Evolutionary conservation across 2,113 vertebrate species (phyloP).

Genomic region (Anolis carolinensis): DNA sequence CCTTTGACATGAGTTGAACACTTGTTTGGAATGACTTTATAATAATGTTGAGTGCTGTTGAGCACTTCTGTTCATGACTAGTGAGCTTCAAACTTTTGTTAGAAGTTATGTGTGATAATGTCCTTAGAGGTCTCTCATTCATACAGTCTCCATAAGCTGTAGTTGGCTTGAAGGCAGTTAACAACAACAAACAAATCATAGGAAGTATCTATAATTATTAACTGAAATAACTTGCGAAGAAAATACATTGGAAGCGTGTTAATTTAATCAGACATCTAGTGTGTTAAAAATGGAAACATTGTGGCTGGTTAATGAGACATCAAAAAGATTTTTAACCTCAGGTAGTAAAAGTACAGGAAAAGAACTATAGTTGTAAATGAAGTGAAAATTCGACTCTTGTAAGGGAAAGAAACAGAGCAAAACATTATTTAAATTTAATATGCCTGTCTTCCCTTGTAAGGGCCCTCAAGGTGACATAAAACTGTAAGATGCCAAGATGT

Average conservation of each 20-base stretch:
- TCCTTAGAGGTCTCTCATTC: too few relatives aligned
- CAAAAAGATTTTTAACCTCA: conserved; percentile 54
- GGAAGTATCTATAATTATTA: conserved; percentile 17
- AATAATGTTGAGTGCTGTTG: too few relatives aligned
- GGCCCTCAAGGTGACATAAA: background rate
- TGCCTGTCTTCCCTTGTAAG: too few relatives aligned
- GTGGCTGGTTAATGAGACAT: conserved; percentile 63
- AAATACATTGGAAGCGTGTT: conserved; percentile 48
- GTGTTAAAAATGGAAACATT: conserved; percentile 63
- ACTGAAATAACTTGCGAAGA: conserved; percentile 38
- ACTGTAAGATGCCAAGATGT: background rate
- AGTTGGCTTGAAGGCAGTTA: too few relatives aligned
- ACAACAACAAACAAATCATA: background rate
- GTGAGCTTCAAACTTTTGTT: too few relatives aligned
- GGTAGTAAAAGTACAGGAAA: conserved; percentile 8
- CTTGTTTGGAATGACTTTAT: too few relatives aligned
- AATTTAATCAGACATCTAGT: conserved; percentile 41
- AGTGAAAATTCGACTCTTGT: conserved; percentile 45
- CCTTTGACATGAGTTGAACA: too few relatives aligned
- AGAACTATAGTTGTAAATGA: conserved; percentile 29
- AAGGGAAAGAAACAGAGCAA: conserved; percentile 37
- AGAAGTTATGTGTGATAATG: too few relatives aligned
- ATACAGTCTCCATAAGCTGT: too few relatives aligned
- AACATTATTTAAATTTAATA: conserved; percentile 27
- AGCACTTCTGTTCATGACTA: too few relatives aligned